These are phyloP conservation scores for Podotricha telesiphe DNA, from an alignment of 2,888 invertebrate species.

Conservation along the genomic window DNA sequence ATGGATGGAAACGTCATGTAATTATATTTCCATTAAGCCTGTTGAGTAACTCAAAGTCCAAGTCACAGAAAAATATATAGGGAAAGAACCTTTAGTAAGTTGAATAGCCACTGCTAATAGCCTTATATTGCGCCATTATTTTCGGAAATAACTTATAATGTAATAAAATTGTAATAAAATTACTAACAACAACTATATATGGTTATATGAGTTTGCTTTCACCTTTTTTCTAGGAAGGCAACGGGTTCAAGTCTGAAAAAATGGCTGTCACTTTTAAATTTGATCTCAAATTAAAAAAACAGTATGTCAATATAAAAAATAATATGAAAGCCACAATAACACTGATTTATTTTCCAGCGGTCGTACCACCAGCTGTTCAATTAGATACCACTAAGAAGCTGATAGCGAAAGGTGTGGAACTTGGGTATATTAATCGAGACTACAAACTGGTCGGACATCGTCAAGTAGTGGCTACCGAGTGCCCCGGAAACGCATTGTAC, in stretches of 20 bases:
- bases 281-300: not conserved
- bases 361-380: slow-evolving; percentile 83
- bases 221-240: too few species aligned
- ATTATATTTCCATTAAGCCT: slow-evolving; percentile 15
- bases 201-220: too few species aligned
- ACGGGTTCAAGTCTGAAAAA: too few species aligned
- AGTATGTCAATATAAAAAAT: too few species aligned
- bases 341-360: slow-evolving; percentile 60
- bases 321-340: not conserved
- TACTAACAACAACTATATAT: too few species aligned
- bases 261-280: too few species aligned
- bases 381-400: slow-evolving; percentile 80
- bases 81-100: not conserved
- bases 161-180: too few species aligned
- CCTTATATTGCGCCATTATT: not conserved
- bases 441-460: slow-evolving; percentile 86
- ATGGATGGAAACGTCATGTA: not conserved
- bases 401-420: slow-evolving; percentile 83
- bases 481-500: slow-evolving; percentile 86
- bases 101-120: slow-evolving; percentile 8
- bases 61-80: not conserved
- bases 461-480: slow-evolving; percentile 82
- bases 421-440: slow-evolving; percentile 81
- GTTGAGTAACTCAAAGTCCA: not conserved
- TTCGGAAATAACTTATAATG: not conserved